phyloP scores from a whole-genome alignment of 2,113 vertebrate species.

The Apteryx owenii region DNA sequence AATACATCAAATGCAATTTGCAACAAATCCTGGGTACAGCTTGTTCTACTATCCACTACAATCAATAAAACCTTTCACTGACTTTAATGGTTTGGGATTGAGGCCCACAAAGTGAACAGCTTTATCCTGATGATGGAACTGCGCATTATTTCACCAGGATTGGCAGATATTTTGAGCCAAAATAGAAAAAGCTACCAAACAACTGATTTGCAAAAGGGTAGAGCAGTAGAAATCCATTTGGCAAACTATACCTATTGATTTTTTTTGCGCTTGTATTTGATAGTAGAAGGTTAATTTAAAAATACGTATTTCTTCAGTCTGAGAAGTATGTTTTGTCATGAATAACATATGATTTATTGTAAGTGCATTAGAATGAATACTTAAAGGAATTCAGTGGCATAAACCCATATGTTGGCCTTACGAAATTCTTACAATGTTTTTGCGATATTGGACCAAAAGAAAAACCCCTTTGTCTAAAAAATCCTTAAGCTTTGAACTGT shows the following conservation, averaged over 20 bases:
- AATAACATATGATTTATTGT: background rate
- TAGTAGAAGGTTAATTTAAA: background rate
- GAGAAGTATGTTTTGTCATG: background rate
- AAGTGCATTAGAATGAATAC: background rate
- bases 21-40: background rate
- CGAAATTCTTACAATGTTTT: background rate
- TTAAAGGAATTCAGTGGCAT: background rate
- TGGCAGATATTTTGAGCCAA: background rate
- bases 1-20: slow-evolving; percentile 14
- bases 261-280: background rate
- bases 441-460: background rate
- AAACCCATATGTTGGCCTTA: background rate
- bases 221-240: background rate
- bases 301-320: background rate
- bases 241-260: background rate
- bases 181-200: background rate
- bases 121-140: background rate
- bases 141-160: background rate
- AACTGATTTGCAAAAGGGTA: background rate
- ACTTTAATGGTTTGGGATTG: background rate
- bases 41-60: background rate
- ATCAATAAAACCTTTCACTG: slow-evolving; percentile 1
- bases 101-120: background rate
- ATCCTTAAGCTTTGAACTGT: background rate
- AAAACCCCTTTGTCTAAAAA: fast-evolving